A percentile compares a stretch with the other conserved stretches of the same genome.
Conservation (phyloP, 2,888 invertebrate genomes). For the Drosophila birchii region DNA sequence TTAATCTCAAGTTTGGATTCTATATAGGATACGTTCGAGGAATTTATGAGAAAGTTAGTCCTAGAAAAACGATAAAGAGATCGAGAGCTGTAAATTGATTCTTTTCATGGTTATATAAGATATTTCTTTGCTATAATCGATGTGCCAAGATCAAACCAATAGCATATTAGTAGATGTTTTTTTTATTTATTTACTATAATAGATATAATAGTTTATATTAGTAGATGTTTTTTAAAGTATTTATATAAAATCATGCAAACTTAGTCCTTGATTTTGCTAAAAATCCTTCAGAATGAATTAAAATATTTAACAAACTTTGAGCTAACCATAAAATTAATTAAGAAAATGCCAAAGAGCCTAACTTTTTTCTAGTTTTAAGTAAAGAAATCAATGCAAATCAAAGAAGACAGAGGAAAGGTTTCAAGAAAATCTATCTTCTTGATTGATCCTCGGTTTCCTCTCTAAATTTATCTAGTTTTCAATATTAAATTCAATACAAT, state of each 20-base stretch:
- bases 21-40: accelerated
- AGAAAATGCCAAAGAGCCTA: background rate
- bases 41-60: background rate
- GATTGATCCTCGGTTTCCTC: too few species aligned
- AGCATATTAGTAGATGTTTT: too few species aligned
- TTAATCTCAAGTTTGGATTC: background rate
- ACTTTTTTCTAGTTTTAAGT: background rate
- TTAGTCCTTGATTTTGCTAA: background rate
- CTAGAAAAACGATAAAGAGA: background rate
- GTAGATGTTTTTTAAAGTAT: too few species aligned
- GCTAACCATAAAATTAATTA: too few species aligned
- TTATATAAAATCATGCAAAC: background rate
- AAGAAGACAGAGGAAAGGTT: too few species aligned
- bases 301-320: background rate
- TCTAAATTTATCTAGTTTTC: background rate
- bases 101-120: background rate
- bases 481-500: background rate
- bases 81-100: background rate
- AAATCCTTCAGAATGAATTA: background rate
- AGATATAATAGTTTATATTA: too few species aligned
- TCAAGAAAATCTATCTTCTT: background rate
- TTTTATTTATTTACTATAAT: too few species aligned
- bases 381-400: too few species aligned
- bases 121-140: background rate
- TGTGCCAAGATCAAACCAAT: too few species aligned